Conservation (phyloP, 2,797 vertebrate species). For the Pogonophryne albipinna region DNA sequence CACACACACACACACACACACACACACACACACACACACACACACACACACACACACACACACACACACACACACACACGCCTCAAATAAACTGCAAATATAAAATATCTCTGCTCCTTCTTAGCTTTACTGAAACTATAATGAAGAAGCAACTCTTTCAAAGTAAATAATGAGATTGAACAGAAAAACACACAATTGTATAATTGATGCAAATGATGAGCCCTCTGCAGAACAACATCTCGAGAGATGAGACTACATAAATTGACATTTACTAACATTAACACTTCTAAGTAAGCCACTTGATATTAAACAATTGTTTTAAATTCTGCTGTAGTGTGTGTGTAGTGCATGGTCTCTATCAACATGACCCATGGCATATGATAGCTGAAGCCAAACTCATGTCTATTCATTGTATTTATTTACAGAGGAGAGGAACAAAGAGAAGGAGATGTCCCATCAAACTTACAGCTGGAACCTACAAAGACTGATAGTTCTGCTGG, state of each 20-base stretch:
- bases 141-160: conserved; percentile 24
- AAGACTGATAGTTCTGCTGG: conserved; percentile 10
- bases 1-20: neutral
- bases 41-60: too few species aligned
- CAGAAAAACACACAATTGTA: conserved; percentile 46
- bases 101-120: too few species aligned
- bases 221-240: conserved; percentile 30
- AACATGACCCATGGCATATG: conserved; percentile 46
- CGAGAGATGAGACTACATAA: conserved; percentile 28
- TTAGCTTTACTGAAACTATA: too few species aligned
- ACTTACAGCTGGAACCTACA: conserved; percentile 10
- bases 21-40: too few species aligned
- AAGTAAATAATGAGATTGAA: conserved; percentile 49
- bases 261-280: conserved; percentile 26
- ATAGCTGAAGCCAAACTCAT: conserved; percentile 40
- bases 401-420: conserved; percentile 33
- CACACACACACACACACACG: too few species aligned
- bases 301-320: conserved; percentile 17
- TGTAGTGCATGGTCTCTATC: conserved; percentile 18
- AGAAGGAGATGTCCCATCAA: conserved; percentile 1
- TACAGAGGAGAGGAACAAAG: conserved; percentile 27
- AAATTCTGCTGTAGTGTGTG: neutral
- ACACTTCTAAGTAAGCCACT: conserved; percentile 12
- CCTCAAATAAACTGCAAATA: too few species aligned
- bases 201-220: conserved; percentile 46